phyloP scores from a whole-genome alignment of 2,797 vertebrate genomes.

The Sebastiscus tertius region DNA sequence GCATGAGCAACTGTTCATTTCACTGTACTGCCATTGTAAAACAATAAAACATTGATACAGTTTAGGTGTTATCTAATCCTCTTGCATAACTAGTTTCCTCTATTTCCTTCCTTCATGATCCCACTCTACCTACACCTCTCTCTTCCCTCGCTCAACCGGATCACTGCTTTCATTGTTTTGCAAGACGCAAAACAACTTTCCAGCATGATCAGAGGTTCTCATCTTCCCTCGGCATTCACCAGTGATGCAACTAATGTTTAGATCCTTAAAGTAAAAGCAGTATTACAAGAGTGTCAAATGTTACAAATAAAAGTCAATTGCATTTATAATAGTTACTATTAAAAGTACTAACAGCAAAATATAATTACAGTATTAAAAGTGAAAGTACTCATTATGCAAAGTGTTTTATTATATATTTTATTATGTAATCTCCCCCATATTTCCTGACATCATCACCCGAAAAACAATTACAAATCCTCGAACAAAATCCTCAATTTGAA shows the following conservation, averaged over 20 bases:
- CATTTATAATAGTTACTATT: neutral
- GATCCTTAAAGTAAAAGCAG: neutral
- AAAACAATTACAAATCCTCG: too few species aligned
- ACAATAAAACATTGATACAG: constrained; percentile 73
- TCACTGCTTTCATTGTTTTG: neutral
- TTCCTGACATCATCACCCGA: neutral
- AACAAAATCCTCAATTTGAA: too few species aligned
- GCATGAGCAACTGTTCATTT: constrained; percentile 75
- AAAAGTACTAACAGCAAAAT: neutral
- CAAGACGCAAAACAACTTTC: neutral
- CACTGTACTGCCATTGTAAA: constrained; percentile 81
- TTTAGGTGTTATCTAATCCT: constrained; percentile 19
- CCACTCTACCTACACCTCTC: neutral
- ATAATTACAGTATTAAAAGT: neutral
- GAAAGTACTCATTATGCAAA: neutral
- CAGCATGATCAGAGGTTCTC: neutral
- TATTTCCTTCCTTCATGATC: neutral
- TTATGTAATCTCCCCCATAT: neutral
- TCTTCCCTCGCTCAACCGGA: neutral
- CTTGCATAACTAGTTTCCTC: neutral
- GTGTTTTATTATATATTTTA: neutral
- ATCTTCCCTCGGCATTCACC: neutral
- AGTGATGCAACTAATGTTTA: neutral
- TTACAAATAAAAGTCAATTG: neutral
- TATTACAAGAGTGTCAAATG: neutral